Evolutionary conservation across 2,888 invertebrate species (phyloP).

Genomic region (Eilema depressum): DNA sequence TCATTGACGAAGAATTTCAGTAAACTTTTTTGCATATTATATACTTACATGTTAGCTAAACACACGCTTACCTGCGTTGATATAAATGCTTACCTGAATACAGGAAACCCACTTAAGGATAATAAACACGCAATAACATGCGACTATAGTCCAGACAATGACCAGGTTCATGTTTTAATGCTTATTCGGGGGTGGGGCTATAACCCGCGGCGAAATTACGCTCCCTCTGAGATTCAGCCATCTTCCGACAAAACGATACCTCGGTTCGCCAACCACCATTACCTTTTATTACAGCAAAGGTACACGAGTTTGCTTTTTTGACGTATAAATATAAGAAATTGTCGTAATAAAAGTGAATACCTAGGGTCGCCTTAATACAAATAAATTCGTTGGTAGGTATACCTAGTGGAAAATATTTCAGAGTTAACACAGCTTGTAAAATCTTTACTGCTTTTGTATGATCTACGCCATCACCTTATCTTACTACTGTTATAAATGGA

Average conservation of each 20-base stretch:
- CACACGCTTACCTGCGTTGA: not conserved
- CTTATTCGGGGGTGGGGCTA: constrained; percentile 64
- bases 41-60: not conserved
- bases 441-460: constrained; percentile 40
- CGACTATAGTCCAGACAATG: constrained; percentile 54
- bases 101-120: constrained; percentile 22
- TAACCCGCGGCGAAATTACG: constrained; percentile 71
- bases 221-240: constrained; percentile 67
- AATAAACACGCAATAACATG: constrained; percentile 55
- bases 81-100: not conserved
- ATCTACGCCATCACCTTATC: constrained; percentile 12
- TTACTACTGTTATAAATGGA: not conserved
- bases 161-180: constrained; percentile 67
- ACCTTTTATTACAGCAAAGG: constrained; percentile 76
- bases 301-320: constrained; percentile 81
- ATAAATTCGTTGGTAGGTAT: constrained; percentile 50
- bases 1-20: too few species aligned
- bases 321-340: constrained; percentile 71
- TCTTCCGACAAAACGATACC: constrained; percentile 69
- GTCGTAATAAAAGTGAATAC: constrained; percentile 68
- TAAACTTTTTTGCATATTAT: too few species aligned
- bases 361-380: constrained; percentile 63
- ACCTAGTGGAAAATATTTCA: constrained; percentile 55
- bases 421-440: constrained; percentile 56
- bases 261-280: constrained; percentile 68